Conservation (phyloP, 2,797 vertebrate species). For the Spinus pinus region DNA sequence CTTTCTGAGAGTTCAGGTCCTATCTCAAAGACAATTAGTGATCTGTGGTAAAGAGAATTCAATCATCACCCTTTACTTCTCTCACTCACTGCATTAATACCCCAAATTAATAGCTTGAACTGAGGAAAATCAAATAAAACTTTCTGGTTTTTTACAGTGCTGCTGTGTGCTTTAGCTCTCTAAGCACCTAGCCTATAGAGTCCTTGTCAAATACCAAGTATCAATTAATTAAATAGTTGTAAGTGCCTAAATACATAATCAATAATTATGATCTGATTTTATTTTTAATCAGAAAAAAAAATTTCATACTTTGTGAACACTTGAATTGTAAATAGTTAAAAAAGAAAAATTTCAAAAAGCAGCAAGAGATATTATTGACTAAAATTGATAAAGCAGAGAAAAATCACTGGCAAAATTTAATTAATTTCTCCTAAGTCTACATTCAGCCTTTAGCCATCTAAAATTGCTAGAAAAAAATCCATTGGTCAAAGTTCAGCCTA, state of each 20-base stretch:
- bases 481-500: neutral
- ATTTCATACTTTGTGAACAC: neutral
- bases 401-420: neutral
- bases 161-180: neutral
- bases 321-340: neutral
- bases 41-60: neutral
- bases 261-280: neutral
- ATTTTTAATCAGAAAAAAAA: neutral
- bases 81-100: neutral
- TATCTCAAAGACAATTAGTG: neutral
- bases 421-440: neutral
- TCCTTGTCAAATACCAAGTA: neutral
- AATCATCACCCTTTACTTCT: neutral
- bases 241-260: neutral
- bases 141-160: neutral
- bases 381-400: neutral
- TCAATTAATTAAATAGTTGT: neutral
- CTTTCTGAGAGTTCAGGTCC: neutral
- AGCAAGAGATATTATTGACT: neutral
- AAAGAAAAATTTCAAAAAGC: neutral
- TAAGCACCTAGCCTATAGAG: neutral
- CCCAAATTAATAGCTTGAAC: neutral
- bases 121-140: neutral
- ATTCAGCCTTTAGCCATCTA: neutral
- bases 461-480: neutral